phyloP scores from a whole-genome alignment of 2,113 vertebrate species.

The Nasalis larvatus region DNA sequence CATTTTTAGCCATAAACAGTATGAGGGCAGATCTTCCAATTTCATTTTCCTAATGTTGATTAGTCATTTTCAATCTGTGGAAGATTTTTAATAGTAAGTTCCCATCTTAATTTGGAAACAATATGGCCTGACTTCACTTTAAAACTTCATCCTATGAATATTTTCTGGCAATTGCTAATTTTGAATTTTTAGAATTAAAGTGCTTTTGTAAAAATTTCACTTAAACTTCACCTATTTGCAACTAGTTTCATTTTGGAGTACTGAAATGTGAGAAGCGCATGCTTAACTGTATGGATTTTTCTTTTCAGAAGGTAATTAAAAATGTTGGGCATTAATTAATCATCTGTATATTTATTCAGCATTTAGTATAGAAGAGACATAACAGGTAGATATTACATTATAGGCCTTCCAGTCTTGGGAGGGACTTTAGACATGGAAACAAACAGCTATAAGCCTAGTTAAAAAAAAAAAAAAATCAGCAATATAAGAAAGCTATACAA shows the following conservation, averaged over 20 bases:
- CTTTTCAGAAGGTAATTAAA: neutral
- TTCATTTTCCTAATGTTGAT: slow-evolving; percentile 65
- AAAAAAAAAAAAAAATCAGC: neutral
- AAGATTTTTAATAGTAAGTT: slow-evolving; percentile 68
- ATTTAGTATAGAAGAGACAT: neutral
- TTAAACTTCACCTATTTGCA: slow-evolving; percentile 2
- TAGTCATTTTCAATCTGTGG: slow-evolving; percentile 69
- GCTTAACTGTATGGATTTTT: neutral
- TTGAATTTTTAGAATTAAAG: slow-evolving; percentile 35
- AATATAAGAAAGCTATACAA: neutral
- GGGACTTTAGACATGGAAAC: neutral
- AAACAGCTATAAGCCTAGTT: neutral
- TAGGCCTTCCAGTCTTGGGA: neutral
- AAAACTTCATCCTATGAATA: slow-evolving; percentile 57
- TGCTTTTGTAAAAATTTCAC: slow-evolving; percentile 18
- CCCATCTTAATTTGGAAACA: slow-evolving; percentile 50
- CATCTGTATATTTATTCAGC: neutral
- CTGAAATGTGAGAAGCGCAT: neutral
- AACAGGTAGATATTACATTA: neutral
- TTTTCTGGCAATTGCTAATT: slow-evolving; percentile 56
- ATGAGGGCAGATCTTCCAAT: slow-evolving; percentile 48
- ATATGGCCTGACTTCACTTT: slow-evolving; percentile 60
- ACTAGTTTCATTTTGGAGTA: neutral
- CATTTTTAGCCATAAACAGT: slow-evolving; percentile 57
- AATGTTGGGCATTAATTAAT: neutral